phyloP scores from a whole-genome alignment of 1,140 invertebrate genomes.

The Drosophila lacteicornis region DNA sequence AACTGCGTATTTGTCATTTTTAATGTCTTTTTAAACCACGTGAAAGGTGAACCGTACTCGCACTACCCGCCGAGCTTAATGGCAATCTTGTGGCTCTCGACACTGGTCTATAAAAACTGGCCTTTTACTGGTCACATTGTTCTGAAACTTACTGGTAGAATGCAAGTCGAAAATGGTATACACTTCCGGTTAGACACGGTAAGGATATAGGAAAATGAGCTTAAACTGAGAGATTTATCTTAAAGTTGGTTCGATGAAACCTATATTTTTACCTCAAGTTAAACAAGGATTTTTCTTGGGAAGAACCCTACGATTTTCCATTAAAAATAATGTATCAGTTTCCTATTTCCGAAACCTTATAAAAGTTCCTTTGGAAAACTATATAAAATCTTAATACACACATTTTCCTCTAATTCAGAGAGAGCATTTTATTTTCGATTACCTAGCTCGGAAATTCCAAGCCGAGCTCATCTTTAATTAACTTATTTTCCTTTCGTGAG shows the following conservation, averaged over 20 bases:
- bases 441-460: neutral
- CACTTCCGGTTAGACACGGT: neutral
- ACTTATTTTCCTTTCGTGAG: conserved; percentile 45
- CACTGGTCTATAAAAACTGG: conserved; percentile 14
- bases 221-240: too few species aligned
- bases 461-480: conserved; percentile 57
- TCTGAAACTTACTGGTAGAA: neutral
- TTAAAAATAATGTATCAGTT: too few species aligned
- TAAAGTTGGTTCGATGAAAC: too few species aligned
- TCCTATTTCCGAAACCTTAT: too few species aligned
- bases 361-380: too few species aligned
- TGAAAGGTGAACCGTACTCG: conserved; percentile 41
- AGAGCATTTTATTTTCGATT: conserved; percentile 3
- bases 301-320: too few species aligned
- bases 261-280: too few species aligned
- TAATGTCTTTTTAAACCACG: conserved; percentile 79
- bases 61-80: conserved; percentile 16
- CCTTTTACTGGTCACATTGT: neutral
- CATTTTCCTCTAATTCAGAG: neutral
- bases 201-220: too few species aligned
- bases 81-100: conserved; percentile 3
- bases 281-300: too few species aligned
- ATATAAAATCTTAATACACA: too few species aligned
- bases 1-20: conserved; percentile 54
- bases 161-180: neutral